Percentiles rank a stretch among this genome's conserved stretches.
Evolutionary conservation across 1,140 invertebrate species (phyloP).

Genomic region (Vanessa atalanta): DNA sequence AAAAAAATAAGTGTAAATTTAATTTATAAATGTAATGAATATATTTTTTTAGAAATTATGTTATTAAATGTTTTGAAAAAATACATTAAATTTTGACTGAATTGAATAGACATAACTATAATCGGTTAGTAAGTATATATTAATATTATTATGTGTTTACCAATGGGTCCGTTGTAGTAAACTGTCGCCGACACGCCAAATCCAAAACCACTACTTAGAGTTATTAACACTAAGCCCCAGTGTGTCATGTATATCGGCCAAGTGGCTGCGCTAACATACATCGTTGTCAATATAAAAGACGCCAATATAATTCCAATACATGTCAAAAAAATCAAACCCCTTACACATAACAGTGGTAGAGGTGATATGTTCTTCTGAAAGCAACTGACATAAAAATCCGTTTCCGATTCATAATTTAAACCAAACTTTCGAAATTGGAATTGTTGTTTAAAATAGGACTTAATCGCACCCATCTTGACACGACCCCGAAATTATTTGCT

Average conservation of each 20-base stretch:
- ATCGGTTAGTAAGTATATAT: no score
- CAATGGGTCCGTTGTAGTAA: constrained; percentile 49
- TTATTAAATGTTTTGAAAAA: no score
- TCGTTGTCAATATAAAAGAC: constrained; percentile 48
- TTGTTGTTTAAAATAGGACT: constrained; percentile 60
- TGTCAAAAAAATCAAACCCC: constrained; percentile 53
- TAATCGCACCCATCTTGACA: constrained; percentile 54
- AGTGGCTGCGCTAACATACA: constrained; percentile 7
- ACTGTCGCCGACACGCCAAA: constrained; percentile 50
- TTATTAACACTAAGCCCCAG: constrained; percentile 63
- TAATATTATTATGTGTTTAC: constrained; percentile 47
- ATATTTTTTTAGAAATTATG: no score
- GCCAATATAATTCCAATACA: constrained; percentile 52
- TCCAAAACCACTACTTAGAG: constrained; percentile 51
- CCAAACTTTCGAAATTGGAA: constrained; percentile 48
- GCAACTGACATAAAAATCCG: constrained; percentile 63
- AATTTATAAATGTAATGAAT: no score
- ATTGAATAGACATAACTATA: no score
- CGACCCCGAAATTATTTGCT: constrained; percentile 3
- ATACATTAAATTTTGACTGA: no score
- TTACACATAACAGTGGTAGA: constrained; percentile 52
- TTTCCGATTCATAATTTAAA: constrained; percentile 51
- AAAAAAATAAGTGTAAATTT: no score
- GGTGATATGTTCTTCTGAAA: constrained; percentile 54
- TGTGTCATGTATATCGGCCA: constrained; percentile 69